These are phyloP conservation scores for Drosophila punjabiensis DNA, from an alignment of 1,140 invertebrate species.

Conservation along the genomic window DNA sequence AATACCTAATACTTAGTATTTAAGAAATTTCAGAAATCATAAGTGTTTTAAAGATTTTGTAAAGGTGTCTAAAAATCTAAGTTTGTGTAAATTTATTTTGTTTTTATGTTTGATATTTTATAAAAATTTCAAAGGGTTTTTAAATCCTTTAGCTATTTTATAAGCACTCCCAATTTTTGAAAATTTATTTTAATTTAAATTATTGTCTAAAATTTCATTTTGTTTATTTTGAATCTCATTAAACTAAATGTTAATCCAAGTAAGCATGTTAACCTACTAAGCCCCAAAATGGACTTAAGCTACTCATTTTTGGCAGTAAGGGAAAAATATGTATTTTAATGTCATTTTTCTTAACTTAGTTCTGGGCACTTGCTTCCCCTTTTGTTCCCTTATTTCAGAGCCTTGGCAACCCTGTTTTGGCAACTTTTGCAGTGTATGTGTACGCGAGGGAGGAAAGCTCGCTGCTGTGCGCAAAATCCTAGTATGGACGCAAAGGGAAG, in stretches of 20 bases:
- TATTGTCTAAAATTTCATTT: not conserved
- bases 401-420: conserved; percentile 50
- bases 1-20: too few species aligned
- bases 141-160: too few species aligned
- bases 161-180: too few species aligned
- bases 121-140: too few species aligned
- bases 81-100: too few species aligned
- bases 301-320: too few species aligned
- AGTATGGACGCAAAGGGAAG: not conserved
- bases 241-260: not conserved
- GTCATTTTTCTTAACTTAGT: not conserved
- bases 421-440: conserved; percentile 43
- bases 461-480: conserved; percentile 36
- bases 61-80: too few species aligned
- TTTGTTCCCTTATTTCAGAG: not conserved
- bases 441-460: conserved; percentile 62
- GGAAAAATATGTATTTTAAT: not conserved
- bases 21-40: too few species aligned
- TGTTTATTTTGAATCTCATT: not conserved
- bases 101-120: too few species aligned
- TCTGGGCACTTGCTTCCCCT: not conserved
- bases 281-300: too few species aligned
- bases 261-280: too few species aligned
- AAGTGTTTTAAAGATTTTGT: too few species aligned
- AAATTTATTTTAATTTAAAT: not conserved